phyloP scores from a whole-genome alignment of 2,888 invertebrate genomes.

The Dione juno region DNA sequence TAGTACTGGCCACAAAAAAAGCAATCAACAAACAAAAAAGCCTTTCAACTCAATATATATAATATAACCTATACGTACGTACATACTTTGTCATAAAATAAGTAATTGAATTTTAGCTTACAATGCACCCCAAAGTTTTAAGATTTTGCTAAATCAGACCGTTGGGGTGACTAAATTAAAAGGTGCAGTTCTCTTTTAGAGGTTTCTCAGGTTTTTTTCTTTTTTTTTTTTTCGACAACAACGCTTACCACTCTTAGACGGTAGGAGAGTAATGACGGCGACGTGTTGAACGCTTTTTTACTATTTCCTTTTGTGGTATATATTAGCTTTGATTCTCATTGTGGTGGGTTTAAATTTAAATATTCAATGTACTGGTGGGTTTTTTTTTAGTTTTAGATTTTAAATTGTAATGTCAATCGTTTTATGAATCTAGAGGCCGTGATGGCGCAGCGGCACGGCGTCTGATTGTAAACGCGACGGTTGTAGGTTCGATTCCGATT shows the following conservation, averaged over 20 bases:
- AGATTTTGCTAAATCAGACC: constrained; percentile 39
- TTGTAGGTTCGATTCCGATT: too few relatives aligned
- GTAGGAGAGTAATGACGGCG: constrained; percentile 24
- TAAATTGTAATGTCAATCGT: not conserved
- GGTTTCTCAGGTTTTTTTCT: not conserved
- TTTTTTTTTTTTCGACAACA: constrained; percentile 2
- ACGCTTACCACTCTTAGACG: constrained; percentile 7
- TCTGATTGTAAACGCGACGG: too few relatives aligned
- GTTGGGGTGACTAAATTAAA: constrained; percentile 41
- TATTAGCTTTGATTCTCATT: constrained; percentile 16
- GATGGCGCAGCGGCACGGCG: too few relatives aligned
- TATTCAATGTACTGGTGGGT: not conserved
- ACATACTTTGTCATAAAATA: constrained; percentile 9
- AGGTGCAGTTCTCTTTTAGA: constrained; percentile 26
- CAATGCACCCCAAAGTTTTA: constrained; percentile 33
- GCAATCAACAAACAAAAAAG: not conserved
- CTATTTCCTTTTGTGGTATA: constrained; percentile 9
- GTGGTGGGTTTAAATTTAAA: constrained; percentile 14
- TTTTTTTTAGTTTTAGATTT: not conserved
- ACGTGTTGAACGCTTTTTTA: constrained; percentile 13
- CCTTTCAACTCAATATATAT: not conserved
- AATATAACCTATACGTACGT: not conserved
- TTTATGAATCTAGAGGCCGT: too few relatives aligned
- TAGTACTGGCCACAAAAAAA: not conserved
- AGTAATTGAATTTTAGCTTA: constrained; percentile 39